Evolutionary conservation across 1,140 invertebrate species (phyloP).

Genomic region (Ganaspis sp.): DNA sequence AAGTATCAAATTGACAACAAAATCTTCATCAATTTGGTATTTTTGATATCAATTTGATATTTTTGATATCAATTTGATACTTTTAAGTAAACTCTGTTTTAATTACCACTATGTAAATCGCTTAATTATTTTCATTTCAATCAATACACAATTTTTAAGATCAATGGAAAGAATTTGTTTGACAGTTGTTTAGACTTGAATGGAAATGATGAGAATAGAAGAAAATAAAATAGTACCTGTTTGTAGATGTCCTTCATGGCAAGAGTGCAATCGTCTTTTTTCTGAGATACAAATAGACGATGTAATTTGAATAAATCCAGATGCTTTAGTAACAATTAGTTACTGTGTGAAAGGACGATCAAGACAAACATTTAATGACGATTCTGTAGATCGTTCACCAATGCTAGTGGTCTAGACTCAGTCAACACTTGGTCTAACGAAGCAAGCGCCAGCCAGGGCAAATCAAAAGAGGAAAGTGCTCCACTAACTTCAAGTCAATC

Average conservation of each 20-base stretch:
- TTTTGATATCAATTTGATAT: too few relatives aligned
- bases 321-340: neutral
- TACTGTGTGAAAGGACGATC: neutral
- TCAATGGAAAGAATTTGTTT: neutral
- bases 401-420: neutral
- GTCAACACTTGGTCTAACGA: neutral
- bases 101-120: too few relatives aligned
- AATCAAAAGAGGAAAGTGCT: conserved; percentile 25
- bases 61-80: too few relatives aligned
- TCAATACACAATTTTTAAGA: too few relatives aligned
- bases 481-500: conserved; percentile 21
- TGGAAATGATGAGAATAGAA: neutral
- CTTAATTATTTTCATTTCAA: too few relatives aligned
- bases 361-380: conserved; percentile 5
- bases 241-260: conserved; percentile 19
- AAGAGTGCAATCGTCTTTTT: neutral
- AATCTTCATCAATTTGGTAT: too few relatives aligned
- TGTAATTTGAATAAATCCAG: neutral
- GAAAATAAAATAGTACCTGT: neutral
- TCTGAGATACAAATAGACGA: neutral
- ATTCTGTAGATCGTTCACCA: conserved; percentile 2
- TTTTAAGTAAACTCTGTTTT: too few relatives aligned
- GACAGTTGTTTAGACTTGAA: neutral
- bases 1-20: too few relatives aligned
- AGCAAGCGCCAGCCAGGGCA: conserved; percentile 23